These are phyloP conservation scores for Natator depressus DNA, from an alignment of 2,113 vertebrate species.

Conservation along the genomic window DNA sequence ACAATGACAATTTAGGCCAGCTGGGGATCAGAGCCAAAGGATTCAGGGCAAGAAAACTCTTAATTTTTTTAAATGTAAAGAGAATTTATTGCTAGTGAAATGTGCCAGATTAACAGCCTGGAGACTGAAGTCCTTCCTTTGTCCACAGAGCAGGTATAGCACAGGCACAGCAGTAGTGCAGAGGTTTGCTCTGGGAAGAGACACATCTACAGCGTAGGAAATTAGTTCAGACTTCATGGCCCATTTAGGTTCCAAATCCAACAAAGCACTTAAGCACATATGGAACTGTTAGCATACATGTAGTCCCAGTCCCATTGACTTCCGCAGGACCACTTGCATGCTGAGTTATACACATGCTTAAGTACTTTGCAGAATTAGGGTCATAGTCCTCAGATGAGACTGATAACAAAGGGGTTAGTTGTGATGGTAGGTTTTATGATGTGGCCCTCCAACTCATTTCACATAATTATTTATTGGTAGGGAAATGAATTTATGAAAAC, in stretches of 20 bases:
- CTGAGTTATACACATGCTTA: background rate
- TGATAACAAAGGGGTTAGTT: background rate
- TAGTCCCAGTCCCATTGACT: background rate
- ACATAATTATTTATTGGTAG: background rate
- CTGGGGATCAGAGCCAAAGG: background rate
- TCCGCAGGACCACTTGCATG: background rate
- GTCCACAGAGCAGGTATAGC: background rate
- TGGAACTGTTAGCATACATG: background rate
- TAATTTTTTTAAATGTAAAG: background rate
- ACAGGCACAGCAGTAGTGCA: background rate
- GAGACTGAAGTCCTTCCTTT: slow-evolving; percentile 20
- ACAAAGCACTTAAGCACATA: background rate
- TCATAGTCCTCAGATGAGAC: background rate
- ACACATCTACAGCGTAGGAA: background rate
- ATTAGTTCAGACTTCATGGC: background rate
- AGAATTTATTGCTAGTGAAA: background rate
- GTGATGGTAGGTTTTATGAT: background rate
- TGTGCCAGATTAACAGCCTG: background rate
- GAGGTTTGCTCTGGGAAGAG: background rate
- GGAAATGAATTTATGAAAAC: background rate
- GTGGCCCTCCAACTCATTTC: background rate
- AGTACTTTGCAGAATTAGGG: background rate
- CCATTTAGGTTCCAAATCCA: background rate
- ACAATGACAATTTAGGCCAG: background rate
- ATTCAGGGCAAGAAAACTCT: background rate